Percentiles rank a stretch among this genome's conserved stretches.
Conservation (phyloP, 2,888 invertebrate genomes). For the Ceratothoa steindachneri region DNA sequence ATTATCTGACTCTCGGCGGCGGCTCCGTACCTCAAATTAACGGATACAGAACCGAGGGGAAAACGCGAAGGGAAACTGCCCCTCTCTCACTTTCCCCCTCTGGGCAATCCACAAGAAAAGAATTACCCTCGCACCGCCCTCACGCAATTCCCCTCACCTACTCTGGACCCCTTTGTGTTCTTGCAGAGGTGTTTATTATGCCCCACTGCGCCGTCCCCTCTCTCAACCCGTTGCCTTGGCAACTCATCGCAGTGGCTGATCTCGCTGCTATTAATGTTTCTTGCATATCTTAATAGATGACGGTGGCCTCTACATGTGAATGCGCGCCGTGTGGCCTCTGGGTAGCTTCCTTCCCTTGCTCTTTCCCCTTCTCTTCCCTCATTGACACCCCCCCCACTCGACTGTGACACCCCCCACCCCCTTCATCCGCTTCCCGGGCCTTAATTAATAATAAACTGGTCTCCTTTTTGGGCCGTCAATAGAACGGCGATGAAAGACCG, state of each 20-base stretch:
- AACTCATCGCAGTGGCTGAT: too few species aligned
- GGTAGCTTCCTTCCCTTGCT: neutral
- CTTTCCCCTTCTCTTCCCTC: neutral
- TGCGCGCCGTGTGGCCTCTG: too few species aligned
- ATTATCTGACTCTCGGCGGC: neutral
- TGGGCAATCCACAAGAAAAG: too few species aligned
- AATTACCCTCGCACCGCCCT: too few species aligned
- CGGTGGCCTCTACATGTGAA: too few species aligned
- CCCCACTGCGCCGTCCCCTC: too few species aligned
- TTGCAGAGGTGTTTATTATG: too few species aligned
- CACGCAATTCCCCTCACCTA: neutral
- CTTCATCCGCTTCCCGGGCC: neutral
- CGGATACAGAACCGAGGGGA: neutral
- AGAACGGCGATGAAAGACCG: constrained; percentile 3
- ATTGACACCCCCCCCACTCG: neutral
- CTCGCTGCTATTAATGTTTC: too few species aligned
- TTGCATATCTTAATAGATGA: too few species aligned
- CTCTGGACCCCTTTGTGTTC: neutral
- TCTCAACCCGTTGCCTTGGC: too few species aligned
- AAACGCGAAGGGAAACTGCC: neutral
- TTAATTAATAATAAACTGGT: constrained; percentile 15
- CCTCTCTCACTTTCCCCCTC: neutral
- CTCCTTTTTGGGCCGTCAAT: constrained; percentile 1
- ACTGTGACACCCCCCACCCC: neutral
- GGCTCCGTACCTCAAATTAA: neutral